Conservation (phyloP, 2,888 invertebrate genomes). For the Heliconius charithonia region DNA sequence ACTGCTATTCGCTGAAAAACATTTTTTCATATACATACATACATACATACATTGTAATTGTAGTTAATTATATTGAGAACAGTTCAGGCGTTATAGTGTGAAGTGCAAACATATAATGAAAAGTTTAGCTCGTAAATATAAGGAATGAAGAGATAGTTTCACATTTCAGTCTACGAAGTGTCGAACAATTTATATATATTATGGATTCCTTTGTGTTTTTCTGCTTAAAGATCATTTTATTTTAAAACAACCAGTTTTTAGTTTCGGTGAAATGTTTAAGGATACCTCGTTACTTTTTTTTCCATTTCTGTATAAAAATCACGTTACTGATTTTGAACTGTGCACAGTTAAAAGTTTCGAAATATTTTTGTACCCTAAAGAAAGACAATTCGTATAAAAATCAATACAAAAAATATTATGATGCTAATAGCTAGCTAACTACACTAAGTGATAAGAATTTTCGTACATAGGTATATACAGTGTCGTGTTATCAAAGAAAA, state of each 20-base stretch:
- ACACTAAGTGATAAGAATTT: neutral
- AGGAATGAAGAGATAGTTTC: neutral
- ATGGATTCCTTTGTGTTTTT: neutral
- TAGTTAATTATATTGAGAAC: neutral
- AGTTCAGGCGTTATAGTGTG: neutral
- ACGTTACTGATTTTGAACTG: neutral
- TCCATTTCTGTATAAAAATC: neutral
- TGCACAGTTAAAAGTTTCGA: neutral
- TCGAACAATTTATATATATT: neutral
- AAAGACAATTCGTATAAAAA: neutral
- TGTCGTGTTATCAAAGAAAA: neutral
- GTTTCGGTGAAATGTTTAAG: neutral
- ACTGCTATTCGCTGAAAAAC: neutral
- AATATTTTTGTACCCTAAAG: neutral
- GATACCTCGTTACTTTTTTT: neutral
- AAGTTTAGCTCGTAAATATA: neutral
- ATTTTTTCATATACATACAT: conserved; percentile 7
- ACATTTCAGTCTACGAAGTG: neutral
- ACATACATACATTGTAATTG: neutral
- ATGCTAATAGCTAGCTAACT: neutral
- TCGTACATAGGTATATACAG: neutral
- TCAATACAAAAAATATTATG: neutral
- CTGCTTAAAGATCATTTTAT: neutral
- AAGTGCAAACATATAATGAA: neutral
- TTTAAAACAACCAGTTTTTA: neutral